Conservation (phyloP, 2,888 invertebrate species). For the Podabrus alpinus region DNA sequence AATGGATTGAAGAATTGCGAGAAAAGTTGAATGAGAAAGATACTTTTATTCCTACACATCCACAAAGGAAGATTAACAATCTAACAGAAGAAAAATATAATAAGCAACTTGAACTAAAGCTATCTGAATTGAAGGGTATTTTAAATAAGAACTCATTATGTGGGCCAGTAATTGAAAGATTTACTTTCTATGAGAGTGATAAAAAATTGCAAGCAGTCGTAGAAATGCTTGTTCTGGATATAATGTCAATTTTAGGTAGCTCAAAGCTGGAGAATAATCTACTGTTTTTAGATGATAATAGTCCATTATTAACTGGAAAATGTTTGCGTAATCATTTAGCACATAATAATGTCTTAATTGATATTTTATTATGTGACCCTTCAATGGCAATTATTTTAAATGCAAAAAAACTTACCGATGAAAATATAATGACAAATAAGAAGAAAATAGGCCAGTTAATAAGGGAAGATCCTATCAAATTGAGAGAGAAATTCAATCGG, state of each 20-base stretch:
- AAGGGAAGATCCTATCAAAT: background rate
- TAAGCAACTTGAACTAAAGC: background rate
- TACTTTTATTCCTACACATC: background rate
- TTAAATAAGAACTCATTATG: background rate
- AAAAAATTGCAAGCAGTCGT: background rate
- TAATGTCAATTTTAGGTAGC: background rate
- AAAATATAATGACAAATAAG: background rate
- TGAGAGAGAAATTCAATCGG: background rate
- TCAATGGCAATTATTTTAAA: background rate
- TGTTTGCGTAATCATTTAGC: background rate
- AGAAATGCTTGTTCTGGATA: background rate
- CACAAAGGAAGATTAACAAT: background rate
- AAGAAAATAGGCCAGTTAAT: background rate
- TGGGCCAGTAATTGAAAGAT: background rate
- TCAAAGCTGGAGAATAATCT: background rate
- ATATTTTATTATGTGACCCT: background rate
- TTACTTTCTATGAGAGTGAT: background rate
- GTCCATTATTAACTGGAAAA: background rate
- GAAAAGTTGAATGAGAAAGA: background rate
- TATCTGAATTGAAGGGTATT: background rate
- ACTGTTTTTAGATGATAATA: background rate
- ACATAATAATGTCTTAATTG: background rate
- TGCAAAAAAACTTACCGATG: background rate
- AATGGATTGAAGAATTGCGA: background rate
- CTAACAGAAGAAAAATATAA: background rate